Base-by-base conservation (phyloP, 2,797 vertebrate species). In the Pseudopleuronectes americanus region DNA sequence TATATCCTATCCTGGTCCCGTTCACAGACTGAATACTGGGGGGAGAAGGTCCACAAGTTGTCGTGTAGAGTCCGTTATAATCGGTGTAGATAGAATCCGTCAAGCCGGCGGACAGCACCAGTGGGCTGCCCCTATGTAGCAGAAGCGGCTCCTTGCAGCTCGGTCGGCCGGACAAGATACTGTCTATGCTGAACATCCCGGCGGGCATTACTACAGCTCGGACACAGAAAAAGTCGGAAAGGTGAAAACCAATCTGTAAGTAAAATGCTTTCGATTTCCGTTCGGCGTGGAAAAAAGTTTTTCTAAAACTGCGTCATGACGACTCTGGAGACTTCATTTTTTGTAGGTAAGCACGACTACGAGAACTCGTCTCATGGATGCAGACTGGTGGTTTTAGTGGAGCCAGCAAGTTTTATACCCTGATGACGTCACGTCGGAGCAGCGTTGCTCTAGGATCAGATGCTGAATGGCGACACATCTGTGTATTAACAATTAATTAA, bases 101-200 rank as follows among this genome's bases (percentile, higher is more conserved):
- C 66, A 98, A 93, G 74, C 91, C 87, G 79, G 95, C 84, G 79
- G 95, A 95, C 85, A 97, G 97, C 64, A 97, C 92, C 78, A 97
- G 93, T 56, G 96, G 96, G 28, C 94, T 93, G 92, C 93, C 94
- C 75, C 95, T 94, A 84, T 95, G 95, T 71, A 96, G 92, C 85
- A 96, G 89, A 87, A 96, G 93, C 77, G 97, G 94, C 87, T 97
- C 97, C 91, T 98, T 99, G 88, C 97, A 96, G 93, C 95, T 96
- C 90, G 97, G 96, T 91, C 97, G 94, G 60, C 94, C 96, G 88
- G 97, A 97, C 92, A 98, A 93, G 90, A 99, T 99, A 87, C 96
- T 98, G 94, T 99, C 97, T 89, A 99, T 98, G 93, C 96, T 99
- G 93, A 99, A 98, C 97, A 99, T 98, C 92, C 96, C 96, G 85